phyloP scores from a whole-genome alignment of 2,113 vertebrate genomes.

The Callaeas wilsoni region DNA sequence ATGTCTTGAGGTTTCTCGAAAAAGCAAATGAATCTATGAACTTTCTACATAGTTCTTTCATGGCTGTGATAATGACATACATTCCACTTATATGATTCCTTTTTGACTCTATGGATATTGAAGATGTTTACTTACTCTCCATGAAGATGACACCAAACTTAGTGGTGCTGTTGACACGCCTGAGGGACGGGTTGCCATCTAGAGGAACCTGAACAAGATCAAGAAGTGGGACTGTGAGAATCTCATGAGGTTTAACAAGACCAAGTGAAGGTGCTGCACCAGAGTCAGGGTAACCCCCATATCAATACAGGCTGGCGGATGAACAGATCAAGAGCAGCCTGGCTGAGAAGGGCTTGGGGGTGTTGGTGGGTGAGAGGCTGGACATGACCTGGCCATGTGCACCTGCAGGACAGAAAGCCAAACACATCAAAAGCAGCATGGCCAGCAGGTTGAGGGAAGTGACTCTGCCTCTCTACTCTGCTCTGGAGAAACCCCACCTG shows the following conservation, averaged over 20 bases:
- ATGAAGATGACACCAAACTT: not conserved
- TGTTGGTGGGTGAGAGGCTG: not conserved
- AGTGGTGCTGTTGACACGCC: not conserved
- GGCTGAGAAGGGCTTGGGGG: fast-evolving
- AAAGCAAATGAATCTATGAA: not conserved
- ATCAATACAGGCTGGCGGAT: not conserved
- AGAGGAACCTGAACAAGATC: not conserved
- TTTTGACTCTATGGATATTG: not conserved
- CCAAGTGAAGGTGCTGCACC: not conserved
- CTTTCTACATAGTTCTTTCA: not conserved
- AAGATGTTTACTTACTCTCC: not conserved
- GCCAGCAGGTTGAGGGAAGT: fast-evolving
- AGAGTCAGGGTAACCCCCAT: not conserved
- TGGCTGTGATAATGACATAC: not conserved
- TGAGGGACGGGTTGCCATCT: not conserved
- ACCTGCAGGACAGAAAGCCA: not conserved
- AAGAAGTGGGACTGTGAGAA: not conserved
- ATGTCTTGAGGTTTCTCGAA: not conserved
- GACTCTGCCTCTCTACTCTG: not conserved
- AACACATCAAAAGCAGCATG: fast-evolving
- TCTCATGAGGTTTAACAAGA: not conserved
- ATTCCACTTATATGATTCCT: not conserved
- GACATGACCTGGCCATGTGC: not conserved
- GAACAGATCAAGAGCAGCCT: not conserved
- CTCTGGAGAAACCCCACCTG: not conserved